Conservation (phyloP, 2,797 vertebrate genomes). For the Tapirus indicus region DNA sequence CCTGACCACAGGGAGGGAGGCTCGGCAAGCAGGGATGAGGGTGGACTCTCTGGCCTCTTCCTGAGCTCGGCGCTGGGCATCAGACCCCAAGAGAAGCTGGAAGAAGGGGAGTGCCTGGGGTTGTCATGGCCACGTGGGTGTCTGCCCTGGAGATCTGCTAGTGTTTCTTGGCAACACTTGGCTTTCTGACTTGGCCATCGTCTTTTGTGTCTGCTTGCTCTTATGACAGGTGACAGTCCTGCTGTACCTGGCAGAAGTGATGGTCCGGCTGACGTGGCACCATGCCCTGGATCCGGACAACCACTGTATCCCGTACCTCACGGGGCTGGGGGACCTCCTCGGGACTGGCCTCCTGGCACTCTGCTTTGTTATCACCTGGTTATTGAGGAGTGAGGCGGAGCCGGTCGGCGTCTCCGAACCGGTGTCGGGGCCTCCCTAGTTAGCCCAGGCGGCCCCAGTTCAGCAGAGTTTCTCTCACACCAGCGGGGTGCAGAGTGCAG, state of each 20-base stretch:
- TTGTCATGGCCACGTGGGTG: background rate
- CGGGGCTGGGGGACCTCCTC: slow-evolving; percentile 96
- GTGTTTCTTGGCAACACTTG: background rate
- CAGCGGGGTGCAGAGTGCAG: too few species aligned
- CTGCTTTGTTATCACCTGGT: too few species aligned
- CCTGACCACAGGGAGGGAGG: too few species aligned
- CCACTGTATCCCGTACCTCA: slow-evolving; percentile 99
- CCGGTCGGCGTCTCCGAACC: too few species aligned
- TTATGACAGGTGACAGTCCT: slow-evolving; percentile 93
- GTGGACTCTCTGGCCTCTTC: too few species aligned
- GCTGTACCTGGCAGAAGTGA: slow-evolving; percentile 94
- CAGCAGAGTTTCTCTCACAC: too few species aligned
- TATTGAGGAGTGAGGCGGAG: too few species aligned
- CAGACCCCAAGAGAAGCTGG: background rate
- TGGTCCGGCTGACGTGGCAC: slow-evolving; percentile 95
- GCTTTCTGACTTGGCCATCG: background rate
- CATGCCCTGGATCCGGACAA: slow-evolving; percentile 96
- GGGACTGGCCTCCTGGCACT: slow-evolving; percentile 96
- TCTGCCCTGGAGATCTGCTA: background rate
- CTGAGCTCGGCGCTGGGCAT: too few species aligned
- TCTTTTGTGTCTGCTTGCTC: slow-evolving; percentile 5
- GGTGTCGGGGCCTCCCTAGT: too few species aligned
- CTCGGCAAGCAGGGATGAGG: too few species aligned
- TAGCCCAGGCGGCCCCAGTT: too few species aligned
- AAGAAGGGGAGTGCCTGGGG: background rate